Percentiles rank a stretch among this genome's conserved stretches.
Conservation (phyloP, 2,888 invertebrate species). For the Agonopterix heracliana region DNA sequence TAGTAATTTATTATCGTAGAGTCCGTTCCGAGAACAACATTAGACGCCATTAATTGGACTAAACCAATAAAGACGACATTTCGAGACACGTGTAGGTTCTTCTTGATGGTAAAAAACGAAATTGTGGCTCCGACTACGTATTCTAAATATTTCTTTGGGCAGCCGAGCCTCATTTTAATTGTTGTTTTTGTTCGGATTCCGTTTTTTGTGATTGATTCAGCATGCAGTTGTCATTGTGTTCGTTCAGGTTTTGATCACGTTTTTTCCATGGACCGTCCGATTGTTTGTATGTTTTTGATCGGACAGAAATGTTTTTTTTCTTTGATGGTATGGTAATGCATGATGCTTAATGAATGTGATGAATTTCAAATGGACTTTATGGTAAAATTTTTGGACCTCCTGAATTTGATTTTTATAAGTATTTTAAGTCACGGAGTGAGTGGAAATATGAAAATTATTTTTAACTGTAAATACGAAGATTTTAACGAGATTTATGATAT, state of each 20-base stretch:
- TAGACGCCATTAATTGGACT: conserved; percentile 67
- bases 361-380: conserved; percentile 40
- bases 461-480: too few species aligned
- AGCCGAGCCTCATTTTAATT: conserved; percentile 62
- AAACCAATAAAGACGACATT: conserved; percentile 73
- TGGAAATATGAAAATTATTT: too few species aligned
- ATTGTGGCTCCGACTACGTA: conserved; percentile 39
- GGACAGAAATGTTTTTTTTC: conserved; percentile 32
- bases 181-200: conserved; percentile 74
- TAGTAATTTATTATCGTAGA: conserved; percentile 51
- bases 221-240: conserved; percentile 74
- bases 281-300: conserved; percentile 72
- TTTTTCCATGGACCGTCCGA: conserved; percentile 53
- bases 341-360: conserved; percentile 58
- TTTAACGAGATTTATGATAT: too few species aligned
- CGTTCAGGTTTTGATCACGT: conserved; percentile 66
- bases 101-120: conserved; percentile 34
- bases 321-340: conserved; percentile 48
- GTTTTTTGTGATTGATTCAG: conserved; percentile 75
- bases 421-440: too few species aligned
- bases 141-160: conserved; percentile 71
- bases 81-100: conserved; percentile 57
- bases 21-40: conserved; percentile 54
- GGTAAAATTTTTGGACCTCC: conserved; percentile 3
- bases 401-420: not conserved